Percentiles rank a stretch among this genome's conserved stretches.
Evolutionary conservation across 2,888 invertebrate species (phyloP).

Genomic region (Sycophila texana): DNA sequence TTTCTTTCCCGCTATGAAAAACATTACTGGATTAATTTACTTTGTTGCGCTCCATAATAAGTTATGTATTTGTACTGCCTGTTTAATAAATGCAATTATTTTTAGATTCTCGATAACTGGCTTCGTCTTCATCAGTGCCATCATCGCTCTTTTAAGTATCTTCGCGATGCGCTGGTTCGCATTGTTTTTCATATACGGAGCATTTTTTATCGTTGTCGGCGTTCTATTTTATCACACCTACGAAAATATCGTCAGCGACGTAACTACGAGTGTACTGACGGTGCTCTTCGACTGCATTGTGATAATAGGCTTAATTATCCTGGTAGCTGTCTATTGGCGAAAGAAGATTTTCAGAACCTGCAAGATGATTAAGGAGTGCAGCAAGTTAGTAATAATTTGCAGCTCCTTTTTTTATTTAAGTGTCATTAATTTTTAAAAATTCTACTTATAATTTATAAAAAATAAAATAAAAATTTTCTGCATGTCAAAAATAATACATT

Average conservation of each 20-base stretch:
- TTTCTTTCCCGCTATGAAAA: too few relatives aligned
- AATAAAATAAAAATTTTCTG: too few relatives aligned
- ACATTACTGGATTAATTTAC: too few relatives aligned
- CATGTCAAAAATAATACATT: too few relatives aligned
- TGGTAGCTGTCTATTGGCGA: neutral
- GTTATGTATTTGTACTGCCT: too few relatives aligned
- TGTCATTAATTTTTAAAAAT: too few relatives aligned
- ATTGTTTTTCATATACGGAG: slow-evolving; percentile 89
- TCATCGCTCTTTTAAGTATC: slow-evolving; percentile 71
- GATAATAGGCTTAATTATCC: neutral
- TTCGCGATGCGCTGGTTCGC: slow-evolving; percentile 92
- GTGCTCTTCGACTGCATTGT: slow-evolving; percentile 16
- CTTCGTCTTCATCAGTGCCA: slow-evolving; percentile 28
- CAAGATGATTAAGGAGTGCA: slow-evolving; percentile 27
- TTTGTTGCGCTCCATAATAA: too few relatives aligned
- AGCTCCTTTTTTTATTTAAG: slow-evolving; percentile 11
- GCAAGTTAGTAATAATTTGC: slow-evolving; percentile 79
- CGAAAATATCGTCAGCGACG: neutral
- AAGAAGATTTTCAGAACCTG: slow-evolving; percentile 9
- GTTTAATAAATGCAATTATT: neutral
- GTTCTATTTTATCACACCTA: slow-evolving; percentile 15
- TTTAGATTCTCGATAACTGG: slow-evolving; percentile 30
- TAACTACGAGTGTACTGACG: slow-evolving; percentile 16
- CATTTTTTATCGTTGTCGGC: slow-evolving; percentile 84
- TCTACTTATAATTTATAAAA: too few relatives aligned